Base-by-base conservation (phyloP, 2,113 vertebrate species). In the Baryphthengus martii region DNA sequence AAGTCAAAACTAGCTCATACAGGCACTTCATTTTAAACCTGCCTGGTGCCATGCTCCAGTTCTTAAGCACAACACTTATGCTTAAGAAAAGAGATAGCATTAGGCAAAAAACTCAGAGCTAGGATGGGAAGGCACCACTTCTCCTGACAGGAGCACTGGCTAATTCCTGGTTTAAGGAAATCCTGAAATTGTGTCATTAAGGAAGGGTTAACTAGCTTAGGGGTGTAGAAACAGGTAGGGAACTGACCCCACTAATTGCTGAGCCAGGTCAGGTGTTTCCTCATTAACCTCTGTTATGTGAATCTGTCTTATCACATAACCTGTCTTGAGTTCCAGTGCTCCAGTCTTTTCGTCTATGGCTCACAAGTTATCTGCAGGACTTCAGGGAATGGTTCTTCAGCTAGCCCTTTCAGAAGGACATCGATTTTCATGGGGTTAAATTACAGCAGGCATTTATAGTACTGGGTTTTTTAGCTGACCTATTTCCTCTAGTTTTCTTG, bases 401-500 rank as follows among this genome's bases (percentile, higher is more conserved):
- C 59, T 79, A 83, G 23, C 35, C 52, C 11, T 84, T 84, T 80
- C 28, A 23, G 85, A 78, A 56, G 39, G 44, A 77, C 1, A 1
- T 42, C 59, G 42, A 37, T 78, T 90, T 88, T 59, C 35, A 35
- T 7, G 33, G 17, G 59, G 50, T 19, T 25, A 53, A 83, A 70
- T 86, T 71, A 61, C 42, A 84, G 40, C 56, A 81, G 76, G 13
- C 42, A 13, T 90, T 88, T 68, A 59, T 71, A 65, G 50, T 40
- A 71, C 15, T 33, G 17, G 11, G 2, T 35, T 67, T 87, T 94
- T 77, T 89, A 83, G 50, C 90, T 95, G 88, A 96, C 93, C 90
- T 90, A 85, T 90, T 96, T 97, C 56, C 56, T 90, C 55, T 74
- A 6, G 20, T 88, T 93, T 94, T 91, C 80, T 93, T 85, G 84